Evolutionary conservation across 2,888 invertebrate species (phyloP).

Genomic region (Oscheius sp.): DNA sequence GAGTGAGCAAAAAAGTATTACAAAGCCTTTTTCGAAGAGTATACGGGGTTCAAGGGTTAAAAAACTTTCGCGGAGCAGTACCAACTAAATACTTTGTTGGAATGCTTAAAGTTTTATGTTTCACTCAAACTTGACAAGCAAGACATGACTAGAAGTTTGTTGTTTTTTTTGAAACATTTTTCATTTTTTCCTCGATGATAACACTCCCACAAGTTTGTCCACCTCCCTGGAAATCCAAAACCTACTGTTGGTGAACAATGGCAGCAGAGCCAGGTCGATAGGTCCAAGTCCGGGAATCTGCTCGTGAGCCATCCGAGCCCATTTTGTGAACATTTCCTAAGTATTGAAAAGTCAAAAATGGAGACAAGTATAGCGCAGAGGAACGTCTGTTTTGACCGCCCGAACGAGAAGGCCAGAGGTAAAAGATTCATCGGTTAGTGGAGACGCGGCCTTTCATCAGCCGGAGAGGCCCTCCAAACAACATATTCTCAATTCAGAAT

Average conservation of each 20-base stretch:
- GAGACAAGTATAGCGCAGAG: background rate
- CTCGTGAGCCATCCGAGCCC: conserved; percentile 50
- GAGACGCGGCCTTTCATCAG: background rate
- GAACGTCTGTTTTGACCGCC: background rate
- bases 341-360: background rate
- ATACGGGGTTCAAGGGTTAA: too few relatives aligned
- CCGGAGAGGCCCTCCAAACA: background rate
- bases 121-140: too few relatives aligned
- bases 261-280: conserved; percentile 49
- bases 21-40: too few relatives aligned
- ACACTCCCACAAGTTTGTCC: too few relatives aligned
- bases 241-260: conserved; percentile 43
- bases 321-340: conserved; percentile 52
- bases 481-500: conserved; percentile 11
- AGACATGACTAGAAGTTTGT: too few relatives aligned
- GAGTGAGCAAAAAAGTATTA: too few relatives aligned
- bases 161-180: too few relatives aligned
- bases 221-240: background rate
- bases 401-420: background rate
- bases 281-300: conserved; percentile 48
- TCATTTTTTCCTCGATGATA: too few relatives aligned
- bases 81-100: too few relatives aligned
- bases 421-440: conserved; percentile 12
- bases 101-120: too few relatives aligned
- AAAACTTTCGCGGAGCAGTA: too few relatives aligned